Evolutionary conservation across 1,140 invertebrate species (phyloP).

Genomic region (Maconellicoccus hirsutus): DNA sequence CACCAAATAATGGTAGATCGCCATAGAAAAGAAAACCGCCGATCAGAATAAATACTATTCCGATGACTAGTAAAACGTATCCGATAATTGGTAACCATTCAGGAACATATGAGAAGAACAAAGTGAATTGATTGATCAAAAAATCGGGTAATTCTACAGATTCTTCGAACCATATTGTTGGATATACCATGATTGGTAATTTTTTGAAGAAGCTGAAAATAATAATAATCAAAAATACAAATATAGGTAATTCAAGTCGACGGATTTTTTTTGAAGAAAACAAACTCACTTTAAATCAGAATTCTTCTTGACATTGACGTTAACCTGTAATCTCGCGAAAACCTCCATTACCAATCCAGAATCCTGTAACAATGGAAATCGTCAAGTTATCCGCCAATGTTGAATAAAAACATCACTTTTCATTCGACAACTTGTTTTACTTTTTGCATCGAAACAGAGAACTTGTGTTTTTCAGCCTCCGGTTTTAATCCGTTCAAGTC

Average conservation of each 20-base stretch:
- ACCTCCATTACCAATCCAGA: neutral
- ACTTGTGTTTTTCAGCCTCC: conserved; percentile 42
- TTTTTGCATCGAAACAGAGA: conserved; percentile 49
- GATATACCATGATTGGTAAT: neutral
- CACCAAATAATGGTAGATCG: no score
- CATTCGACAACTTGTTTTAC: no score
- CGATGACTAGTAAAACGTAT: neutral
- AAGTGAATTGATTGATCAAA: neutral
- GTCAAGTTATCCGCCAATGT: neutral
- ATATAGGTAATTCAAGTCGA: no score
- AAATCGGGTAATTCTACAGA: neutral
- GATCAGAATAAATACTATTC: neutral
- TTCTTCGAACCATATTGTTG: conserved; percentile 1
- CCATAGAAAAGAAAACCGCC: neutral
- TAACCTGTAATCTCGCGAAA: neutral
- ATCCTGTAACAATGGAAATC: neutral
- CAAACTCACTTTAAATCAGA: neutral
- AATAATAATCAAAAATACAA: no score
- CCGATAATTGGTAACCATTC: neutral
- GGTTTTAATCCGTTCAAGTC: conserved; percentile 47
- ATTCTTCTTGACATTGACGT: neutral
- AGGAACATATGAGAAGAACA: neutral
- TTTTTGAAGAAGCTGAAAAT: neutral
- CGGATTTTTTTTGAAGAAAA: no score
- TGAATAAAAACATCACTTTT: no score